Evolutionary conservation across 2,888 invertebrate species (phyloP).

Genomic region (Coecobrya sp.): DNA sequence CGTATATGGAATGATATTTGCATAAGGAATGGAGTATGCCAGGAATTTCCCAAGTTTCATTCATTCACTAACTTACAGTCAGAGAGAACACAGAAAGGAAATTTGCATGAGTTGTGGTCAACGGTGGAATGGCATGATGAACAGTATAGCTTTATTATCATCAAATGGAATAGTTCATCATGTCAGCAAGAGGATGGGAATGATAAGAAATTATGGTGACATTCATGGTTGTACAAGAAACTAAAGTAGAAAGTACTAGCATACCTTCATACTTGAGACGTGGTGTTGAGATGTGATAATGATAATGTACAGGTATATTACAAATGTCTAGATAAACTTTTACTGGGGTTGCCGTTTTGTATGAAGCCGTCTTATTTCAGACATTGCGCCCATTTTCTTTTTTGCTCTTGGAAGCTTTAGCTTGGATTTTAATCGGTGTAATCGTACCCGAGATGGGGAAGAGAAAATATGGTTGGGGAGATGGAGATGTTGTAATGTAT

Average conservation of each 20-base stretch:
- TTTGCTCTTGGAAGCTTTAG: neutral
- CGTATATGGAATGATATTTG: slow-evolving; percentile 3
- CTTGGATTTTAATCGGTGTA: slow-evolving; percentile 19
- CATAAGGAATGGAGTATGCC: slow-evolving; percentile 9
- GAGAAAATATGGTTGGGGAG: neutral
- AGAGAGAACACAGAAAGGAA: slow-evolving; percentile 16
- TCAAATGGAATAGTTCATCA: slow-evolving; percentile 35
- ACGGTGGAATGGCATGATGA: slow-evolving; percentile 22
- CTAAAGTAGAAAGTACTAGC: neutral
- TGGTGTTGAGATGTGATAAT: too few species aligned
- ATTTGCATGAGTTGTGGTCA: slow-evolving; percentile 77
- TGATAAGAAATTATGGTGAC: slow-evolving; percentile 23
- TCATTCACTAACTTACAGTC: neutral
- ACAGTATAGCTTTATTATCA: neutral
- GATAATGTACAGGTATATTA: too few species aligned
- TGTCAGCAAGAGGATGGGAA: slow-evolving; percentile 37
- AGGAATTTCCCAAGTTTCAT: slow-evolving; percentile 12
- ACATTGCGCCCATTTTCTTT: neutral
- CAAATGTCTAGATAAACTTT: too few species aligned
- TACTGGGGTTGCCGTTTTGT: neutral
- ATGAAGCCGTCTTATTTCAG: neutral
- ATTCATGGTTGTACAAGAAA: neutral
- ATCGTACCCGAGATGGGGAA: neutral
- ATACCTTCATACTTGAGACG: neutral
- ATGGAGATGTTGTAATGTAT: too few species aligned